These are phyloP conservation scores for Thunnus thynnus DNA, from an alignment of 2,113 vertebrate species.

Conservation along the genomic window DNA sequence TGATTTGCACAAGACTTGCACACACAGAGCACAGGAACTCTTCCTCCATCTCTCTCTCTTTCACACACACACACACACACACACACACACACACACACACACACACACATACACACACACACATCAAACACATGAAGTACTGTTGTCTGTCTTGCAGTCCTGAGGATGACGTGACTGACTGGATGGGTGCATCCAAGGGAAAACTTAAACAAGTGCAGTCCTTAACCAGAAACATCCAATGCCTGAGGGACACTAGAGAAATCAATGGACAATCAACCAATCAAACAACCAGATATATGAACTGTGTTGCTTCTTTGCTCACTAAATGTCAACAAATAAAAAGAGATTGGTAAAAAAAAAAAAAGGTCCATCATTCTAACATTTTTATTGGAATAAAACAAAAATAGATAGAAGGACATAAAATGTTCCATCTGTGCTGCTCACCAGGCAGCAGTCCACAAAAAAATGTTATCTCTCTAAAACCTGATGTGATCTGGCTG, in stretches of 20 bases:
- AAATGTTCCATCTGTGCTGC: too few species aligned
- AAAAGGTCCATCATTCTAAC: too few species aligned
- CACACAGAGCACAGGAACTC: too few species aligned
- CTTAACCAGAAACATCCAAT: constrained; percentile 4
- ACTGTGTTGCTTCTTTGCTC: background rate
- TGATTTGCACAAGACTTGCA: constrained; percentile 37
- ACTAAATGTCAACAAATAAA: background rate
- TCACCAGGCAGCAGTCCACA: too few species aligned
- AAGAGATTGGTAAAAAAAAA: too few species aligned
- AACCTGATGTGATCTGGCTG: background rate
- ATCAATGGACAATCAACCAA: background rate
- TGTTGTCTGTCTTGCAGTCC: constrained; percentile 19
- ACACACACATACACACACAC: constrained; percentile 13
- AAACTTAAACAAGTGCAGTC: constrained; percentile 16
- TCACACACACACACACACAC: constrained; percentile 9
- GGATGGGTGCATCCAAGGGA: constrained; percentile 38
- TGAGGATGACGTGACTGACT: constrained; percentile 25
- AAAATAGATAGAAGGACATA: background rate
- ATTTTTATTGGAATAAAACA: background rate
- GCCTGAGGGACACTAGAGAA: background rate
- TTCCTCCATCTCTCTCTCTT: background rate
- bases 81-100: constrained; percentile 23
- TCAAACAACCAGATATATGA: background rate
- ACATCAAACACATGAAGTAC: background rate
- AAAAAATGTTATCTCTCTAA: background rate